Base-by-base conservation (phyloP, 2,113 vertebrate genomes). In the Marmota monax region DNA sequence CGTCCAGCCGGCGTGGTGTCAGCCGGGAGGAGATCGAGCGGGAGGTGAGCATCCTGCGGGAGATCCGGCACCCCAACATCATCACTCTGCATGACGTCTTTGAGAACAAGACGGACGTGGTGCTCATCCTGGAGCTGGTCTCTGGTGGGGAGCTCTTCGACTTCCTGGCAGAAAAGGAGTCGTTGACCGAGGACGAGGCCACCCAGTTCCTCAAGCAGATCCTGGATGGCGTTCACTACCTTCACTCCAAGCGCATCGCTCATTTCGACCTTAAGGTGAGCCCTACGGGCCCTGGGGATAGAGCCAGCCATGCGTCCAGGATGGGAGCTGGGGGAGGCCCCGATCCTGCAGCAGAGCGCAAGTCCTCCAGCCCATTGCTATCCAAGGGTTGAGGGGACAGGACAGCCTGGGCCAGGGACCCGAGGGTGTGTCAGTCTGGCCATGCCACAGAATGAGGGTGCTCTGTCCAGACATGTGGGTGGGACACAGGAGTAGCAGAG, bases 131-230 rank as follows among this genome's bases (percentile, higher is more conserved):
- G 94, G 99, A 99, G 98, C 98, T 99, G 97, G 99, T 99, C 84
- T 99, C 99, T 0, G 99, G 99, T 0, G 99, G 99, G 0, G 99
- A 99, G 98, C 99, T 99, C 65, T 99, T 99, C 0, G 99, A 99
- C 96, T 99, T 99, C 97, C 98, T 99, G 98, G 99, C 99, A 0
- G 99, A 99, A 98, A 99, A 99, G 98, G 99, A 99, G 58, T 99
- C 99, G 0, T 98, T 99, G 98, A 99, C 99, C 0, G 99, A 99
- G 98, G 99, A 99, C 58, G 99, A 99, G 97, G 99, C 99, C 96
- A 99, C 99, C 0, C 99, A 99, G 99, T 99, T 99, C 96, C 99
- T 99, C 65, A 99, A 99, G 97, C 99, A 99, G 99, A 99, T 99
- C 98, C 98, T 99, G 96, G 99, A 99, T 0, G 99, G 99, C 0